Evolutionary conservation across 1,140 invertebrate genomes (phyloP).

Genomic region (Notospermus geniculatus): DNA sequence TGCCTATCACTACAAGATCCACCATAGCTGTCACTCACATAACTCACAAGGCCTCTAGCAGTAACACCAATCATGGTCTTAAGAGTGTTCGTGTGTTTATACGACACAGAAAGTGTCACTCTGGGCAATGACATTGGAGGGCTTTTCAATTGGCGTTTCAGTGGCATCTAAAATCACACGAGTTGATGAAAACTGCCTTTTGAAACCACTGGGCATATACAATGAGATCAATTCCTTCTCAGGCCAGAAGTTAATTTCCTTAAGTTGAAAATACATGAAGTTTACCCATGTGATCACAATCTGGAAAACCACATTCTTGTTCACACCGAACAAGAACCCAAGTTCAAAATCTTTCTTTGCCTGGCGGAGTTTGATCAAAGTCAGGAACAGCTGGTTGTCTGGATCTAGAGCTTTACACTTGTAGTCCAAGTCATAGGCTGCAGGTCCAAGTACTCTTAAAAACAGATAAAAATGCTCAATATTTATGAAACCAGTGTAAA

Average conservation of each 20-base stretch:
- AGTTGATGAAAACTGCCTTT: slow-evolving; percentile 19
- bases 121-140: slow-evolving; percentile 11
- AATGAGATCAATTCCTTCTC: slow-evolving; percentile 2
- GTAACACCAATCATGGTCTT: slow-evolving; percentile 25
- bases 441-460: slow-evolving; percentile 18
- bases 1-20: slow-evolving; percentile 21
- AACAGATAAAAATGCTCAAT: no score
- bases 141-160: slow-evolving; percentile 23
- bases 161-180: slow-evolving; percentile 26
- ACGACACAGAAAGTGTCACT: slow-evolving; percentile 24
- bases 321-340: no score
- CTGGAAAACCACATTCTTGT: slow-evolving; percentile 10
- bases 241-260: no score
- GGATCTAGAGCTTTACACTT: slow-evolving; percentile 12
- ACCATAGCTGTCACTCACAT: slow-evolving; percentile 16
- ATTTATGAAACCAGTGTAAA: no score
- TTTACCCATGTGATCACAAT: slow-evolving; percentile 20
- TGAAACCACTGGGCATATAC: slow-evolving; percentile 12
- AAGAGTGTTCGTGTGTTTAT: slow-evolving; percentile 27
- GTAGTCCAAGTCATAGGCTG: slow-evolving; percentile 17
- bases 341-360: slow-evolving; percentile 21
- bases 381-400: no score
- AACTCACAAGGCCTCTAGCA: slow-evolving; percentile 17
- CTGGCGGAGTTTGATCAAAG: slow-evolving; percentile 12
- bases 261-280: no score